phyloP scores from a whole-genome alignment of 37 sponge, comb jelly and placozoan species.

The Haliclona indistincta region DNA sequence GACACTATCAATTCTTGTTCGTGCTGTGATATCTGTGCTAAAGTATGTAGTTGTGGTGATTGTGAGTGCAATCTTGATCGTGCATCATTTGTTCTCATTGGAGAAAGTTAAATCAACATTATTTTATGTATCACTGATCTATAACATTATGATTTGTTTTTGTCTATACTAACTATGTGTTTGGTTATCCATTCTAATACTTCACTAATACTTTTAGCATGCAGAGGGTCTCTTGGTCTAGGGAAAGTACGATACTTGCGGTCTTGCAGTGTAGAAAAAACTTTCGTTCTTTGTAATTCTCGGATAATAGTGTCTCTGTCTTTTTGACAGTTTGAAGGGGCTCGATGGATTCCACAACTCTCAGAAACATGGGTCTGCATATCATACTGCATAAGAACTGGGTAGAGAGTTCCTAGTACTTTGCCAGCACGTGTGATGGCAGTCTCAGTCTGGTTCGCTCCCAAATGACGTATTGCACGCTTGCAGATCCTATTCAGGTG shows the following conservation, averaged over 20 bases:
- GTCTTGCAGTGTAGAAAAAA: background rate
- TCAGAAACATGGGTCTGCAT: background rate
- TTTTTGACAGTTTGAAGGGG: too few relatives aligned
- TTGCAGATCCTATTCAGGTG: conserved; percentile 8
- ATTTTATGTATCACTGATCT: too few relatives aligned
- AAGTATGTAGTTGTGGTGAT: background rate
- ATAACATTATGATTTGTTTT: too few relatives aligned
- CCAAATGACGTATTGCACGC: background rate
- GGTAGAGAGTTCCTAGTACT: conserved; percentile 4
- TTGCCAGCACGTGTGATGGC: background rate
- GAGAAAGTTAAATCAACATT: too few relatives aligned
- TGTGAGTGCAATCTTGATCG: too few relatives aligned
- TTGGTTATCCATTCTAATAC: too few relatives aligned
- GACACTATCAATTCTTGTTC: background rate
- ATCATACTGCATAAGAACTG: conserved; percentile 12
- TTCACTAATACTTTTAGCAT: background rate
- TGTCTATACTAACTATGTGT: too few relatives aligned
- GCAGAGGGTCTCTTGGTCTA: background rate
- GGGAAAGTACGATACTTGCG: background rate
- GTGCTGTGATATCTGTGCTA: conserved; percentile 13
- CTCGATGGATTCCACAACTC: background rate
- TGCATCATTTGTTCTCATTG: too few relatives aligned
- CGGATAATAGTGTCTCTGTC: too few relatives aligned
- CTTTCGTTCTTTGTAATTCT: background rate
- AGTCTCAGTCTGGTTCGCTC: conserved; percentile 13